Base-by-base conservation (phyloP, 2,113 vertebrate species). In the Coptodon bakossiorum region DNA sequence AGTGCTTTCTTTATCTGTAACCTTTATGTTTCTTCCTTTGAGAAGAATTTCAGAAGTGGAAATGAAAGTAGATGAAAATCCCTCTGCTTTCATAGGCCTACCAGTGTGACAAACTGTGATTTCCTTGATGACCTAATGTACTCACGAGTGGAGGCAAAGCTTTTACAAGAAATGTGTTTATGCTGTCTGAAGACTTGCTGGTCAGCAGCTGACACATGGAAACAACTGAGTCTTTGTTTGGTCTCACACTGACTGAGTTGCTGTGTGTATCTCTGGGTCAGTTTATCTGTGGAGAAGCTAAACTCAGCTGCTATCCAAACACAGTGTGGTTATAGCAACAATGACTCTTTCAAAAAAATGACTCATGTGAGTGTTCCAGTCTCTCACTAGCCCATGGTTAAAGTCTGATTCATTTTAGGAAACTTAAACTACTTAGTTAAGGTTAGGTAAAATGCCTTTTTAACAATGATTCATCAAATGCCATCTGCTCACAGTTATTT, bases 181-280 rank as follows among this genome's bases (percentile, higher is more conserved):
- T 66, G 40, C 53, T 71, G 29, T 73, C 34, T 66, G 82, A 40
- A 84, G 57, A 80, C 56, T 31, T 10, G 3, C 13, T n/a, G 84
- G 86, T 88, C 78, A 82, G 84, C 91, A 88, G 81, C 85, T 45
- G 61, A 81, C 63, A 84, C 17, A 9, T 12, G 71, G 84, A 84
- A 80, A 89, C 89, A 88, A 12, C 43, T 10, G 24, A 50, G 10
- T 29, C 90, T 91, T 86, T 90, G 87, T 90, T 85, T 90, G 84
- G 57, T 63, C 84, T 88, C 57, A n/a, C 83, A 54, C 50, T 56
- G 84, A 89, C 5, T 27, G 27, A 85, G 68, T 76, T 13, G 66
- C 82, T 78, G 71, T 82, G 61, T 40, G 79, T 48, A 40, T 56
- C 56, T 17, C 79, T 40, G 84, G 38, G 52, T 88, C 73, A 54